Conservation (phyloP, 1,140 invertebrate genomes). For the Maconellicoccus hirsutus region DNA sequence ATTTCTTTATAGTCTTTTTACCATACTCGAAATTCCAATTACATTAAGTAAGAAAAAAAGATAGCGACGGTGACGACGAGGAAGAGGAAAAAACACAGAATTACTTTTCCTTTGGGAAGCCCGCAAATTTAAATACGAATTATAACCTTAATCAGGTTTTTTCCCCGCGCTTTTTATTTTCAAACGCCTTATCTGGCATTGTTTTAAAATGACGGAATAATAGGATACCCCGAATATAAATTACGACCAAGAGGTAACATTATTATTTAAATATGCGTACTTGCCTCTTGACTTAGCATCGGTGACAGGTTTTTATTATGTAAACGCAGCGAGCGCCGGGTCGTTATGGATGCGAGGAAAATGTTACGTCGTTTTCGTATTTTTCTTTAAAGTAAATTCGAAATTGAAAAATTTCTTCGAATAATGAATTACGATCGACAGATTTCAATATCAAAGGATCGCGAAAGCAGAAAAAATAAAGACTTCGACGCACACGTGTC, state of each 20-base stretch:
- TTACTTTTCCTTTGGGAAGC: not conserved
- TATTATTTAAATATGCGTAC: slow-evolving; percentile 9
- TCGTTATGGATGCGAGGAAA: not conserved
- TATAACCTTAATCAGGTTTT: slow-evolving; percentile 9
- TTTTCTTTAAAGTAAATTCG: not conserved
- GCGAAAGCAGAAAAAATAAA: too few relatives aligned
- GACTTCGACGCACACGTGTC: too few relatives aligned
- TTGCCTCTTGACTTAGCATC: not conserved
- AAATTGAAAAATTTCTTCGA: not conserved
- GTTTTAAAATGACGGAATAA: not conserved
- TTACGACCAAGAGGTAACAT: not conserved
- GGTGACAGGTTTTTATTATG: slow-evolving; percentile 2
- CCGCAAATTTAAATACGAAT: not conserved
- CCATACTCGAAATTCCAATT: slow-evolving; percentile 2
- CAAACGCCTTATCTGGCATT: not conserved
- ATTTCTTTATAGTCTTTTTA: not conserved
- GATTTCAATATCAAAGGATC: slow-evolving; percentile 3
- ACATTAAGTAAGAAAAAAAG: not conserved
- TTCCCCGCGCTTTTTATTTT: not conserved
- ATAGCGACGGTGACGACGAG: not conserved
- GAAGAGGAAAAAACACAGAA: not conserved
- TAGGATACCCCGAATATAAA: not conserved
- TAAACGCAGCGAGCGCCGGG: not conserved
- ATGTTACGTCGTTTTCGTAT: not conserved
- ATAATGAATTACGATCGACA: slow-evolving; percentile 4